These are phyloP conservation scores for Magallana angulata DNA, from an alignment of 1,140 invertebrate genomes.

Conservation along the genomic window DNA sequence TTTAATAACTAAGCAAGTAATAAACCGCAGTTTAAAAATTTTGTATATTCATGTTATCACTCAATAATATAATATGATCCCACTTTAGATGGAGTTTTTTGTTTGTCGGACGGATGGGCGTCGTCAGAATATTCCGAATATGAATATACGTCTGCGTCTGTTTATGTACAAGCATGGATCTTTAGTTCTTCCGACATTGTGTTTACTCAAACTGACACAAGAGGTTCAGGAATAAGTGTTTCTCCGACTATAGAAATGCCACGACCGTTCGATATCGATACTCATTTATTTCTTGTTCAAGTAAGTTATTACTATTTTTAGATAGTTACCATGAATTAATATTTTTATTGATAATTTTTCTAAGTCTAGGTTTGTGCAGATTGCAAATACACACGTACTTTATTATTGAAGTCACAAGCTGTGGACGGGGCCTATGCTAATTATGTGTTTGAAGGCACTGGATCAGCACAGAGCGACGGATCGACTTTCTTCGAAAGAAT, in stretches of 20 bases:
- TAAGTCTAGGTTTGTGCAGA: too few species aligned
- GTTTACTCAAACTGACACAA: background rate
- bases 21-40: too few species aligned
- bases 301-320: background rate
- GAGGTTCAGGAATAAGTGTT: background rate
- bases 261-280: background rate
- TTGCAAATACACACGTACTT: background rate
- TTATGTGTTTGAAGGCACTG: background rate
- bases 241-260: background rate
- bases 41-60: too few species aligned
- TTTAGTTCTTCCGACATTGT: background rate
- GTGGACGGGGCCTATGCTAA: background rate
- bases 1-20: too few species aligned
- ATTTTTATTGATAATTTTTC: too few species aligned
- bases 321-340: too few species aligned
- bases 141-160: background rate
- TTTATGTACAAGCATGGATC: slow-evolving; percentile 1
- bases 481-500: background rate
- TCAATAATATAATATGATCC: too few species aligned
- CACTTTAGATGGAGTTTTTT: background rate
- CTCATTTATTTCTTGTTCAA: background rate
- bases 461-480: background rate
- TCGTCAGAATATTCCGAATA: background rate
- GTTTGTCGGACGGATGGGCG: background rate
- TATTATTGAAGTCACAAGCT: background rate